These are phyloP conservation scores for Butorides virescens DNA, from an alignment of 2,113 vertebrate genomes.

Conservation along the genomic window DNA sequence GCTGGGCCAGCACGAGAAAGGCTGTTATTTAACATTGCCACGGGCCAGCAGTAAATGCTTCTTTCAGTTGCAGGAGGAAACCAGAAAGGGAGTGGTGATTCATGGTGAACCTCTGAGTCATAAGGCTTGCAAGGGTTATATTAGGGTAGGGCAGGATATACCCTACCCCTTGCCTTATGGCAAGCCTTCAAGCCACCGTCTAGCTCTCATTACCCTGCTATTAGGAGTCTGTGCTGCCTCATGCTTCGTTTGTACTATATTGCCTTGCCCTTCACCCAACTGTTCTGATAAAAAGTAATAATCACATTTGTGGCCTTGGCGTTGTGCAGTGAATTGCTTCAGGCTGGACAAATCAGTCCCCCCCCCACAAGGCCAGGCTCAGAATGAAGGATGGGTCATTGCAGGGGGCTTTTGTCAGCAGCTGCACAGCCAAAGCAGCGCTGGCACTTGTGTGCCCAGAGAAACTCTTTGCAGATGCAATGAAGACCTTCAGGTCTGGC, in stretches of 20 bases:
- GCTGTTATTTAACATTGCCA: background rate
- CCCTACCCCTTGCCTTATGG: background rate
- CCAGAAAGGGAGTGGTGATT: conserved; percentile 22
- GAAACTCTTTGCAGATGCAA: background rate
- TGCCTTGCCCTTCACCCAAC: background rate
- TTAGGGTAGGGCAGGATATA: background rate
- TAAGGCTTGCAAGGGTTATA: background rate
- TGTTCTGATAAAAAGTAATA: background rate
- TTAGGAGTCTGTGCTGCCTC: background rate
- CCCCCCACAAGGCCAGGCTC: background rate
- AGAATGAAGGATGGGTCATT: background rate
- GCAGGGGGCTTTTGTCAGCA: background rate
- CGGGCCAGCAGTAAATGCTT: background rate
- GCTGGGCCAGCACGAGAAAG: background rate
- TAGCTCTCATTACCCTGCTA: background rate
- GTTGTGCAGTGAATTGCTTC: background rate
- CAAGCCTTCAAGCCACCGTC: background rate
- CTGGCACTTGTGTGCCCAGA: accelerated
- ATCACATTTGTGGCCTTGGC: background rate
- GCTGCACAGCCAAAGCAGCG: background rate
- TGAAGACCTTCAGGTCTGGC: background rate
- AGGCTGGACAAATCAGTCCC: background rate
- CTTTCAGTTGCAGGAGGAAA: background rate
- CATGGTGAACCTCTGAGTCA: background rate
- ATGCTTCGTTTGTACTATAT: background rate